Base-by-base conservation (phyloP, 2,888 invertebrate species). In the Trichopria drosophilae region DNA sequence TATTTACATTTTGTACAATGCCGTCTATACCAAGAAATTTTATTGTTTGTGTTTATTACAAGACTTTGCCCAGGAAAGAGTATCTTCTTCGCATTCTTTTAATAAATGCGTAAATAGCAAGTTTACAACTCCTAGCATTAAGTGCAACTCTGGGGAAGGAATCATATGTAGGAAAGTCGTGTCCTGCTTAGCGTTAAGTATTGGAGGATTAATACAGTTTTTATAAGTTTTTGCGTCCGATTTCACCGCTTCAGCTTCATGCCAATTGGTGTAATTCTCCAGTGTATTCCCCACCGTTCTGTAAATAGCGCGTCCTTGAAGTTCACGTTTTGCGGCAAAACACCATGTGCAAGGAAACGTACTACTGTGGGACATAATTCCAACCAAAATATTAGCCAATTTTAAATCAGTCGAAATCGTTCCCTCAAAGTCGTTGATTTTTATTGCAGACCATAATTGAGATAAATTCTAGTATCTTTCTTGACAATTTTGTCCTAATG, bases 131-230 rank as follows among this genome's bases (percentile, higher is more conserved):
- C 43, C 23, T 12, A 43, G n/a, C 36, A 36, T 36, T 15, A 36
- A 36, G 23, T 22, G 36, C 10, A 36, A 23, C 23, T 36, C 22
- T 22, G 22, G 22, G 15, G 36, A 15, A 22, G 20, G n/a, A 20
- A 36, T 7, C 12, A 36, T 20, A 6, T 36, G 10, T 3, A 36
- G 20, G 23, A 36, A 19, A 4, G n/a, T 3, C 23, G 6, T 36
- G n/a, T 36, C 36, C 13, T 6, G 6, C 6, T 10, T 3, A 12
- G 10, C 6, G 13, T 20, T 4, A n/a, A 36, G 15, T 22, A 45
- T 15, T 28, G 36, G 36, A 18, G 45, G 36, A 45, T 45, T 34
- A 13, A 45, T 13, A n/a, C 45, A 37, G 35, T 44, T 44, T n/a
- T 36, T 26, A 36, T 37, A 37, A 12, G n/a, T 13, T 20, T 43